Evolutionary conservation across 2,113 vertebrate genomes (phyloP).

Genomic region (Monarcha castaneiventris): DNA sequence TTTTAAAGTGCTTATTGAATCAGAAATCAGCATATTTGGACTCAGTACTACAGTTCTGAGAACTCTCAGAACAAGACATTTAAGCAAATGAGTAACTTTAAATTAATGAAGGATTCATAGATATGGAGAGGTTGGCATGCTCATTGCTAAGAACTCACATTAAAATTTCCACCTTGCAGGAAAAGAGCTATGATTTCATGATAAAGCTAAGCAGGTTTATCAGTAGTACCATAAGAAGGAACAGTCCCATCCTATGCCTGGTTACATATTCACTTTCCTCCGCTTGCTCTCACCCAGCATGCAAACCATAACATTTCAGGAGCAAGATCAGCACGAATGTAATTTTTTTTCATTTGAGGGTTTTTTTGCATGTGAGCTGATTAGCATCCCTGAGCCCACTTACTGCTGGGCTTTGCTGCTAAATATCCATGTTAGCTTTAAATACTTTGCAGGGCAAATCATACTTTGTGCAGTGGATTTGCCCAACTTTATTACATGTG

Average conservation of each 20-base stretch:
- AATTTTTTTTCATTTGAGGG: not conserved
- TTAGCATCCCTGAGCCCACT: not conserved
- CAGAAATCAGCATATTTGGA: not conserved
- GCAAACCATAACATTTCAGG: not conserved
- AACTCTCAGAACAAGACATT: not conserved
- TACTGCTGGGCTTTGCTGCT: not conserved
- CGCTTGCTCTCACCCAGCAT: not conserved
- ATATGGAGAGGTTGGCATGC: not conserved
- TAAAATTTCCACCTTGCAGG: not conserved
- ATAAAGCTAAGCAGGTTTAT: not conserved
- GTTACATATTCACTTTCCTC: not conserved
- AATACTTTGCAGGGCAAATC: not conserved
- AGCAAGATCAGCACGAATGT: not conserved
- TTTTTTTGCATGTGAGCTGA: not conserved
- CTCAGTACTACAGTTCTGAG: not conserved
- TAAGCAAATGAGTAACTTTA: not conserved
- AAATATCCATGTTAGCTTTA: not conserved
- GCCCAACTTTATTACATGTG: not conserved
- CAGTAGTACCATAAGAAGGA: not conserved
- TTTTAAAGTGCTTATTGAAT: not conserved
- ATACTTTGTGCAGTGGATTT: not conserved
- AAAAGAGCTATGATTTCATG: not conserved
- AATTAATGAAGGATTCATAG: not conserved
- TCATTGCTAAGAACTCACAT: not conserved
- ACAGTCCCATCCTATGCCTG: not conserved